These are phyloP conservation scores for Cheirogaleus medius DNA, from an alignment of 2,113 vertebrate species.

Conservation along the genomic window DNA sequence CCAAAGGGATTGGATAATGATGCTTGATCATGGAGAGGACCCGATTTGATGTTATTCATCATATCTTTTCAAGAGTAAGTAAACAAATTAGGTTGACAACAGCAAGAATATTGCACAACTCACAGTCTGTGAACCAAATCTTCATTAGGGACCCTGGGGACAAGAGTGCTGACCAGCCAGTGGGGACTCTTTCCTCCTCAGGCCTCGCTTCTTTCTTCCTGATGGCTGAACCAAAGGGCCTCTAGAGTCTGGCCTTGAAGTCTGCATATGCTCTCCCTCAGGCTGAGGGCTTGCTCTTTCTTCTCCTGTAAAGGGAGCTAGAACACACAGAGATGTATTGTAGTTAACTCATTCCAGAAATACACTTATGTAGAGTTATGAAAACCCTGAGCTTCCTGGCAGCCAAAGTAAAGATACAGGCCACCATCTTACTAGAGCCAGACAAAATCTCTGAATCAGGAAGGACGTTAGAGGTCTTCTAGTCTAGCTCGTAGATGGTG, in stretches of 20 bases:
- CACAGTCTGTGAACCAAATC: fast-evolving
- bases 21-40: no score
- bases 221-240: not conserved
- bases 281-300: not conserved
- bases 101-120: not conserved
- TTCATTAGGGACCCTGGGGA: not conserved
- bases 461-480: no score
- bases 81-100: not conserved
- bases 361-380: not conserved
- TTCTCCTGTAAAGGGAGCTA: not conserved
- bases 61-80: not conserved
- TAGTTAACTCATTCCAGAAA: not conserved
- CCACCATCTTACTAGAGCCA: fast-evolving
- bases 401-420: not conserved
- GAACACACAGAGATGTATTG: not conserved
- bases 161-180: fast-evolving
- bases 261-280: fast-evolving
- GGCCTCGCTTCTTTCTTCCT: not conserved
- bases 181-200: not conserved
- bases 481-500: not conserved
- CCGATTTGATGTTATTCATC: not conserved
- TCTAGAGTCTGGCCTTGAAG: not conserved
- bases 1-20: not conserved
- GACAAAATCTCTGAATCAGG: not conserved
- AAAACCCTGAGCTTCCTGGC: not conserved